These are phyloP conservation scores for Oryctolagus cuniculus DNA, from an alignment of 2,113 vertebrate genomes.

Conservation along the genomic window DNA sequence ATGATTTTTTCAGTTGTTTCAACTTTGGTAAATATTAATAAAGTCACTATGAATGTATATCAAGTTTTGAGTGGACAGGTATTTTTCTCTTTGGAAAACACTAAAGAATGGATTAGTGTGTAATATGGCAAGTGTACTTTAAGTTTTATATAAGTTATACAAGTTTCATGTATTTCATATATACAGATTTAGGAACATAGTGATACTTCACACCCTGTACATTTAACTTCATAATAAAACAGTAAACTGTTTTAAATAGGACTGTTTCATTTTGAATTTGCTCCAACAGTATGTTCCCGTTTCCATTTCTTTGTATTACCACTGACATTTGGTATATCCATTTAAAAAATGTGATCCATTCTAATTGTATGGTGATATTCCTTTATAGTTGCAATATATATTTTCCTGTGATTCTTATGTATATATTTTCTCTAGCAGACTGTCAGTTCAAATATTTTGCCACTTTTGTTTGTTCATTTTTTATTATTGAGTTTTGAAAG, in stretches of 20 bases:
- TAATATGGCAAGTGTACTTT: not conserved
- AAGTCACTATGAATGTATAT: not conserved
- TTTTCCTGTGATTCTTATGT: not conserved
- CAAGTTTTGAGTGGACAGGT: not conserved
- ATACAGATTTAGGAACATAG: too few species aligned
- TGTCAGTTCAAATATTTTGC: not conserved
- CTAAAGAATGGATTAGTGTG: not conserved
- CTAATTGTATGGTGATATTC: not conserved
- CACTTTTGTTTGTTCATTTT: not conserved
- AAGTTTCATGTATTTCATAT: too few species aligned
- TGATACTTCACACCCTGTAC: too few species aligned
- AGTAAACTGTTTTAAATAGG: not conserved
- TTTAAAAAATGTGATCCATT: not conserved
- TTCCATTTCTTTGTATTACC: not conserved
- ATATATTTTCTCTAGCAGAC: conserved; percentile 3
- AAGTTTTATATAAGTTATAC: too few species aligned
- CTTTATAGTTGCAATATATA: not conserved
- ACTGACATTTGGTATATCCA: not conserved
- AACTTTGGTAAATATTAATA: not conserved
- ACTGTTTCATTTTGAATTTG: not conserved
- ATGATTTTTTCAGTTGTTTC: not conserved
- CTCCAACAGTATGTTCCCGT: not conserved
- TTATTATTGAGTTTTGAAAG: not conserved
- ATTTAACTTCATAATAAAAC: conserved; percentile 10
- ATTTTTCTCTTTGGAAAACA: conserved; percentile 4